Conservation (phyloP, 2,888 invertebrate genomes). For the Hydrotaea cyrtoneurina region DNA sequence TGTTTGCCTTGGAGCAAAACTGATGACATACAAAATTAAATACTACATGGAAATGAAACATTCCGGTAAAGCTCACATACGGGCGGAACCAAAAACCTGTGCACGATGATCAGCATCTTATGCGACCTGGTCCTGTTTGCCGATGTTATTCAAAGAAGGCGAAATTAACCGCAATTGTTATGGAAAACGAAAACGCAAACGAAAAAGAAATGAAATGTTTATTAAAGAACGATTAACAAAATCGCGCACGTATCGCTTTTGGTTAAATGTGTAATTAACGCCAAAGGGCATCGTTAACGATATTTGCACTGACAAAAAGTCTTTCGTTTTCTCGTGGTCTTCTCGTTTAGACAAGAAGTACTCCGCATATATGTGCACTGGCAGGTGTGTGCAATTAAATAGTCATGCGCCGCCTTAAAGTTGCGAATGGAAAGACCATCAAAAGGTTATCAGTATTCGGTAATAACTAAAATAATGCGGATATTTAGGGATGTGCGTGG, state of each 20-base stretch:
- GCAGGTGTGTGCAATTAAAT: not conserved
- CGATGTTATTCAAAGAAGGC: constrained; percentile 4
- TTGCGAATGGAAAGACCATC: no score
- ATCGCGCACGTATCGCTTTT: constrained; percentile 22
- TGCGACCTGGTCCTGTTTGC: not conserved
- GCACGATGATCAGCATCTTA: not conserved
- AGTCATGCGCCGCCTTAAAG: no score
- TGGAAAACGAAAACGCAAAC: not conserved
- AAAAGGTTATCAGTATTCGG: no score
- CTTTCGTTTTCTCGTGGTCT: not conserved
- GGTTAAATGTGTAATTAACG: constrained; percentile 73
- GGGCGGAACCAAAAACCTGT: not conserved
- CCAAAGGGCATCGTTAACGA: constrained; percentile 77
- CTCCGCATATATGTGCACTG: not conserved
- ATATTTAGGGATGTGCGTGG: no score
- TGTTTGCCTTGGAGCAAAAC: not conserved
- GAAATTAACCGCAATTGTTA: constrained; percentile 16
- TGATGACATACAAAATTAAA: constrained; percentile 32
- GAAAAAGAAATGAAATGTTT: not conserved
- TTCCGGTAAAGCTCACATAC: not conserved
- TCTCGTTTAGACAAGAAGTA: not conserved
- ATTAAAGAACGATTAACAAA: constrained; percentile 45
- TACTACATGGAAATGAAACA: constrained; percentile 13
- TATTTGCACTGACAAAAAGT: constrained; percentile 66
- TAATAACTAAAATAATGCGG: no score